phyloP scores from a whole-genome alignment of 2,888 invertebrate genomes.

The Drosophila meridiana region DNA sequence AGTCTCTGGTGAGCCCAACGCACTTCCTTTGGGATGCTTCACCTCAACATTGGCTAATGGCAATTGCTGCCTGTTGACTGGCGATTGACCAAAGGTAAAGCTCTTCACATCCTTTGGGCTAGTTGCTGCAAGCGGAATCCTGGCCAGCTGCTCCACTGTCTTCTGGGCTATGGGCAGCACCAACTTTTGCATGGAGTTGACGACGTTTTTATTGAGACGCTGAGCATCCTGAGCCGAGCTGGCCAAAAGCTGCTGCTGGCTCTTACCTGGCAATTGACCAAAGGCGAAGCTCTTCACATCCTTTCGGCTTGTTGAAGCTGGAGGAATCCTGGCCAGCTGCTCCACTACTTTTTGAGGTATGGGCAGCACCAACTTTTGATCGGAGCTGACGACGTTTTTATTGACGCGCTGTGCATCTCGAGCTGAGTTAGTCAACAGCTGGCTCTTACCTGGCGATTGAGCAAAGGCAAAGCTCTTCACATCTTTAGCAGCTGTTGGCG shows the following conservation, averaged over 20 bases:
- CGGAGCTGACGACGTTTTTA: background rate
- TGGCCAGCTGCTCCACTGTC: background rate
- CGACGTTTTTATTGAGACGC: background rate
- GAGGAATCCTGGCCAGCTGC: background rate
- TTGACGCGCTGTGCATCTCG: no score
- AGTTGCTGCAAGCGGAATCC: background rate
- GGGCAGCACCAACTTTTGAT: no score
- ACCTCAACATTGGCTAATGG: background rate
- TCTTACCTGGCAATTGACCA: background rate
- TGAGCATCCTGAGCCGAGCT: background rate
- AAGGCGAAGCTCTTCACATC: background rate
- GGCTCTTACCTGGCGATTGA: no score
- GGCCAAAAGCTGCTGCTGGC: background rate
- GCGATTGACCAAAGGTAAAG: background rate
- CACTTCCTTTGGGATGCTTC: background rate
- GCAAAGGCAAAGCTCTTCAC: background rate
- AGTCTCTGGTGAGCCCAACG: background rate
- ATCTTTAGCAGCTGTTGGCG: background rate
- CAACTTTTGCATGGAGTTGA: background rate
- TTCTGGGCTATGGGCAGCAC: conserved; percentile 5
- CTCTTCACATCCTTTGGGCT: background rate
- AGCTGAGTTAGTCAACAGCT: no score
- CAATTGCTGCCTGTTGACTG: background rate
- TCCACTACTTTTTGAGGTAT: no score
- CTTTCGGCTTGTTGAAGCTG: background rate